Conservation (phyloP, 2,888 invertebrate genomes). For the Clivina fossor region DNA sequence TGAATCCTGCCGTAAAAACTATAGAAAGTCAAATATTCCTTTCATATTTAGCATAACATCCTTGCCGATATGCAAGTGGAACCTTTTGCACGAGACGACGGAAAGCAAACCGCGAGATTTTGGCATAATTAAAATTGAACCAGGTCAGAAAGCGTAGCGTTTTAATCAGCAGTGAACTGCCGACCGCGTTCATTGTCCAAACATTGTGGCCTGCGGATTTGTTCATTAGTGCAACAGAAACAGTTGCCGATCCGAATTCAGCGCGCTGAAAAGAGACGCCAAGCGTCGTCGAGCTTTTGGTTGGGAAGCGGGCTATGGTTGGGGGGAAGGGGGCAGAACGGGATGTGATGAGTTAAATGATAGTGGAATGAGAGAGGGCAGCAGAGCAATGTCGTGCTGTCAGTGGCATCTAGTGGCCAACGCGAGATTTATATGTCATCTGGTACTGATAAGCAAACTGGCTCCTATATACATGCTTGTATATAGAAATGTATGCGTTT, state of each 20-base stretch:
- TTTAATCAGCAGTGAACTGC: neutral
- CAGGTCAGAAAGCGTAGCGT: constrained; percentile 10
- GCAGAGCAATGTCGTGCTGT: constrained; percentile 45
- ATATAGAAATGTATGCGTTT: constrained; percentile 32
- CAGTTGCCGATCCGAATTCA: too few relatives aligned
- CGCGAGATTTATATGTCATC: constrained; percentile 53
- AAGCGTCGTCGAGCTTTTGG: neutral
- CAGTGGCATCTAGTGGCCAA: constrained; percentile 52
- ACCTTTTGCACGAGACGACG: too few relatives aligned
- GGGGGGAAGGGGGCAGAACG: constrained; percentile 35
- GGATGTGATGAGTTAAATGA: constrained; percentile 35
- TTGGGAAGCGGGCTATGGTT: constrained; percentile 6
- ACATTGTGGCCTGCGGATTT: neutral
- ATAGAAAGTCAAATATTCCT: too few relatives aligned
- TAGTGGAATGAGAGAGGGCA: constrained; percentile 11
- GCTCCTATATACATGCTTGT: constrained; percentile 29
- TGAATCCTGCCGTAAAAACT: too few relatives aligned
- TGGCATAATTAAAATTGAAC: constrained; percentile 12
- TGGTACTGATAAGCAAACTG: constrained; percentile 46
- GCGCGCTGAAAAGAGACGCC: constrained; percentile 5
- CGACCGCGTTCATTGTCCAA: constrained; percentile 1
- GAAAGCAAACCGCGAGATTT: constrained; percentile 1
- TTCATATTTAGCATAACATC: too few relatives aligned
- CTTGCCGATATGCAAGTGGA: too few relatives aligned
- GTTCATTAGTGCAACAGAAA: constrained; percentile 5